Base-by-base conservation (phyloP, 2,113 vertebrate genomes). In the Pavo muticus region DNA sequence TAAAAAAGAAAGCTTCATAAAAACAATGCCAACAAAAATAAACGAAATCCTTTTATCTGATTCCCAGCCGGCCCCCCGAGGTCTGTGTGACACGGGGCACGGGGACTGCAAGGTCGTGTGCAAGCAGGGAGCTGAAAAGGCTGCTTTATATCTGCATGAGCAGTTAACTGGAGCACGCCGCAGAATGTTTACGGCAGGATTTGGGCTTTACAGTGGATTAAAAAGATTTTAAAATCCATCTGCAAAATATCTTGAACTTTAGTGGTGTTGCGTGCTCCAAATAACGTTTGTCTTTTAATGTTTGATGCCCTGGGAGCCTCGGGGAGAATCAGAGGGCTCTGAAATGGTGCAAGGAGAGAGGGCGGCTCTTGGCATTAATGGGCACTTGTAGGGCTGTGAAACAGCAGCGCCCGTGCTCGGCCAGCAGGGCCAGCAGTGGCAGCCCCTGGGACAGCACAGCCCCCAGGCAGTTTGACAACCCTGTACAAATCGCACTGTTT, bases 91-190 rank as follows among this genome's bases (percentile, higher is more conserved):
- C 2, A 3, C 42, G 17, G 71, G 63, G 63, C 70, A 48, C 56
- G 45, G 80, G 90, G 47, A 86, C 86, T 3, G 1, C 96, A 97
- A 97, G 96, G 96, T 95, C 96, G 89, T 79, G 84, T 50, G 75
- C 91, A 94, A 52, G 78, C 92, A 90, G 64, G 47, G 30, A 78
- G 76, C 95, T 91, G 90, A 84, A 90, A 87, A 73, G 32, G 45
- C n/a, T 65, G 76, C 24, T 90, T 80, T 91, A 30, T 59, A 10
- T 90, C 83, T 86, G 84, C 96, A 63, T 84, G 87, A 94, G 61
- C 67, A 80, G 88, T 91, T 91, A 87, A 94, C 59, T 90, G 92
- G 92, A 88, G 93, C 96, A 83, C 77, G 82, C 91, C 4, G 35
- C 80, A 88, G 72, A 88, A 50, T 44, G 84, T 87, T 85, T 73